Conservation (phyloP, 92 coral and sea anemone genomes). For the Hydrozoanthus gracilis region DNA sequence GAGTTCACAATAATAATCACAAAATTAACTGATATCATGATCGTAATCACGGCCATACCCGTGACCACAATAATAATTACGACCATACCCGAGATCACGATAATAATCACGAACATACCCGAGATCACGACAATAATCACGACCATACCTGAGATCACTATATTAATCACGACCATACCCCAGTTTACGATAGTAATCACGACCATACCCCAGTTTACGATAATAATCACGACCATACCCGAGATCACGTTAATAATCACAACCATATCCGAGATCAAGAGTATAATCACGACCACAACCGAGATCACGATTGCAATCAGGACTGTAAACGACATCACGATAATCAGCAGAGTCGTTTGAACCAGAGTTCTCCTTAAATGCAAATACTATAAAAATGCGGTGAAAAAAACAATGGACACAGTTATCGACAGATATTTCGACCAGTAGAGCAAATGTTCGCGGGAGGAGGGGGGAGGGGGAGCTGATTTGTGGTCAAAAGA, state of each 20-base stretch:
- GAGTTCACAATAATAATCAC: neutral
- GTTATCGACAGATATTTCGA: no score
- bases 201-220: neutral
- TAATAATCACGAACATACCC: neutral
- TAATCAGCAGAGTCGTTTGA: neutral
- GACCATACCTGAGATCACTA: neutral
- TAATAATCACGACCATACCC: neutral
- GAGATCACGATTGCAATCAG: neutral
- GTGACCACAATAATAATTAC: neutral
- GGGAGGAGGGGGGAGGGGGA: no score
- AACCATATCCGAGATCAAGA: neutral
- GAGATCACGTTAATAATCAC: neutral
- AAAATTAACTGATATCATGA: no score
- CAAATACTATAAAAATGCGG: no score
- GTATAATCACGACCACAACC: neutral
- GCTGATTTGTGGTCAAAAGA: no score
- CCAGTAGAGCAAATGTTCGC: no score
- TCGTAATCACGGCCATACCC: neutral
- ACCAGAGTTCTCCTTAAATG: no score
- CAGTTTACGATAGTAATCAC: neutral
- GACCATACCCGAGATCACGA: neutral
- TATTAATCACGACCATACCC: neutral
- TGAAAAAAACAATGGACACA: no score
- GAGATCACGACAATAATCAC: neutral
- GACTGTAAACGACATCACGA: neutral